Conservation (phyloP, 1,140 invertebrate genomes). For the Streblospio benedicti region DNA sequence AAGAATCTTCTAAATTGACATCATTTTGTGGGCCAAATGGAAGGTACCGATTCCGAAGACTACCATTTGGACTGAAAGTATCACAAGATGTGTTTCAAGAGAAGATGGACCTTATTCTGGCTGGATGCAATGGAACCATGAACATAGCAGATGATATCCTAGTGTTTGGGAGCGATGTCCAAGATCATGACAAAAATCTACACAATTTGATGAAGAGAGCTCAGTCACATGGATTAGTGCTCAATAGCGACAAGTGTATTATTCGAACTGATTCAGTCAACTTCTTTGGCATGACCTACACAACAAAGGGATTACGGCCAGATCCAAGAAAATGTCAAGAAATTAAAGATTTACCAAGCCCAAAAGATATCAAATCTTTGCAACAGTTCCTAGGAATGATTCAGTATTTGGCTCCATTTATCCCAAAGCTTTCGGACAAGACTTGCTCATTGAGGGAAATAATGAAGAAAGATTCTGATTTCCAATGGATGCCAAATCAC, state of each 20-base stretch:
- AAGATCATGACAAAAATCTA: slow-evolving; percentile 7
- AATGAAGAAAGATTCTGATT: slow-evolving; percentile 6
- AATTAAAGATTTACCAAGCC: slow-evolving; percentile 25
- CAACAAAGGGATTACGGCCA: slow-evolving; percentile 35
- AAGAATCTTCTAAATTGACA: slow-evolving; percentile 23
- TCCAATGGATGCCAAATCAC: slow-evolving; percentile 4
- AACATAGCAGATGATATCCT: slow-evolving; percentile 36
- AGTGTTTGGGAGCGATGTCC: neutral
- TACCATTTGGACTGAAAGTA: slow-evolving; percentile 21
- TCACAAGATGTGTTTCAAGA: slow-evolving; percentile 36
- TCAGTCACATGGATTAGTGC: slow-evolving; percentile 32
- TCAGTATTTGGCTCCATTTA: slow-evolving; percentile 22
- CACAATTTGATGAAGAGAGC: slow-evolving; percentile 32
- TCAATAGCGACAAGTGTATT: slow-evolving; percentile 36
- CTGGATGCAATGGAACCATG: slow-evolving; percentile 33
- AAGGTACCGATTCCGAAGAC: slow-evolving; percentile 16
- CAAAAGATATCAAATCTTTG: slow-evolving; percentile 19
- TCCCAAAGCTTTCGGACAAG: slow-evolving; percentile 11
- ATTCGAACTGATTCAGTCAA: neutral
- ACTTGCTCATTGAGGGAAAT: slow-evolving; percentile 4
- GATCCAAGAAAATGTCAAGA: slow-evolving; percentile 41
- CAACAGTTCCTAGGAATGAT: slow-evolving; percentile 24
- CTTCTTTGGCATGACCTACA: slow-evolving; percentile 30
- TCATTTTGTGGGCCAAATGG: slow-evolving; percentile 24
- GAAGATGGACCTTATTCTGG: slow-evolving; percentile 28